Percentiles rank a stretch among this genome's conserved stretches.
phyloP scores from a whole-genome alignment of 2,888 invertebrate genomes.

The Agrilus biguttatus region DNA sequence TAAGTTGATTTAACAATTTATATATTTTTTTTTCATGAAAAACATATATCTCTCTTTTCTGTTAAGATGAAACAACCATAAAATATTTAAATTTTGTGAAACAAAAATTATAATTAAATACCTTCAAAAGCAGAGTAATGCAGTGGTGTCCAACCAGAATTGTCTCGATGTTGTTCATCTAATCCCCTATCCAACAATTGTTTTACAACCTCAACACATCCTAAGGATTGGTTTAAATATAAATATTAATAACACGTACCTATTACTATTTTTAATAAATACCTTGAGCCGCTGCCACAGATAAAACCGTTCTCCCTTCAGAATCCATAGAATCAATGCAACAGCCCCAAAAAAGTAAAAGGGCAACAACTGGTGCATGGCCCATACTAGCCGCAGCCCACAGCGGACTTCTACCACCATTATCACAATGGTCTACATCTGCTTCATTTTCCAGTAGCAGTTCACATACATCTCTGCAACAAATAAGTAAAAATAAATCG shows the following conservation, averaged over 20 bases:
- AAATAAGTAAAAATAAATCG: background rate
- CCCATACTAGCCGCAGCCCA: slow-evolving; percentile 92
- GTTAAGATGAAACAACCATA: too few relatives aligned
- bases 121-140: slow-evolving; percentile 93
- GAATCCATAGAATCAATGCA: slow-evolving; percentile 89
- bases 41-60: too few relatives aligned
- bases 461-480: slow-evolving; percentile 70
- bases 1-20: background rate
- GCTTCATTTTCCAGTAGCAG: slow-evolving; percentile 82
- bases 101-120: slow-evolving; percentile 8
- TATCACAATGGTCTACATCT: slow-evolving; percentile 77
- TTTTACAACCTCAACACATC: slow-evolving; percentile 75
- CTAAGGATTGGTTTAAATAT: slow-evolving; percentile 17
- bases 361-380: slow-evolving; percentile 70
- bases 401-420: slow-evolving; percentile 67
- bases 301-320: slow-evolving; percentile 82
- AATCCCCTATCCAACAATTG: slow-evolving; percentile 77
- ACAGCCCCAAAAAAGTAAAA: slow-evolving; percentile 89
- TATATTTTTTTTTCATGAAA: too few relatives aligned
- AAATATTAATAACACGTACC: too few relatives aligned
- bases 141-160: slow-evolving; percentile 93
- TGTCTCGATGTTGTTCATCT: slow-evolving; percentile 79
- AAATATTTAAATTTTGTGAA: background rate
- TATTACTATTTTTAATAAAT: background rate
- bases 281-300: slow-evolving; percentile 74